Conservation (phyloP, 2,797 vertebrate genomes). For the Silurus lanzhouensis region DNA sequence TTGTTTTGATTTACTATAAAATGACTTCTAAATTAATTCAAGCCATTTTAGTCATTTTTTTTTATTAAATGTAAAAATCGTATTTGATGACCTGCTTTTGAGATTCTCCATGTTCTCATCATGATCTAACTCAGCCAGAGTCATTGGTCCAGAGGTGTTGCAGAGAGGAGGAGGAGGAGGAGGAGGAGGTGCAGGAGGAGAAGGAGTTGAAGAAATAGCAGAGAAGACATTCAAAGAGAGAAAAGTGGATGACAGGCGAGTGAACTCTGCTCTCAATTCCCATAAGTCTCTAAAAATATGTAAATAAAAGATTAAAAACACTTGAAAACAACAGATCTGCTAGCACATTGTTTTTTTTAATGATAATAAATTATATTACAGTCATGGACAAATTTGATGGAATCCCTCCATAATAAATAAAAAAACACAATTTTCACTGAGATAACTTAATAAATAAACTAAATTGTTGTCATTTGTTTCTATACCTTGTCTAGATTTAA, state of each 20-base stretch:
- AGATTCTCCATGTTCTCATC: constrained; percentile 66
- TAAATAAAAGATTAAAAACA: constrained; percentile 14
- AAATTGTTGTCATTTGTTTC: too few relatives aligned
- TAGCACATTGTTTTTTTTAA: neutral
- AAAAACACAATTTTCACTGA: too few relatives aligned
- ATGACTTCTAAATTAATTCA: neutral
- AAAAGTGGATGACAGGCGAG: constrained; percentile 79
- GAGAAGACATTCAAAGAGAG: constrained; percentile 59
- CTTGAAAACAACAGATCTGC: neutral
- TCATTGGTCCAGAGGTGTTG: constrained; percentile 55
- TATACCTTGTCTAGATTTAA: too few relatives aligned
- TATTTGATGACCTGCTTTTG: constrained; percentile 69
- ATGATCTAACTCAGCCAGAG: constrained; percentile 65
- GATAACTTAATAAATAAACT: too few relatives aligned
- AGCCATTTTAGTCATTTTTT: neutral
- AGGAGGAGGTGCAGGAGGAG: neutral
- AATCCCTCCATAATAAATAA: too few relatives aligned
- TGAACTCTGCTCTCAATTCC: constrained; percentile 82
- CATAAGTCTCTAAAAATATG: constrained; percentile 80
- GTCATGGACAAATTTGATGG: too few relatives aligned
- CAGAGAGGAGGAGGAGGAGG: constrained; percentile 36
- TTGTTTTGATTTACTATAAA: too few relatives aligned
- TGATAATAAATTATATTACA: too few relatives aligned
- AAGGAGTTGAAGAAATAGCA: constrained; percentile 8
- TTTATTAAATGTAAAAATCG: neutral